Percentiles rank a stretch among this genome's conserved stretches.
phyloP scores from a whole-genome alignment of 2,888 invertebrate genomes.

The Pammene aurita region DNA sequence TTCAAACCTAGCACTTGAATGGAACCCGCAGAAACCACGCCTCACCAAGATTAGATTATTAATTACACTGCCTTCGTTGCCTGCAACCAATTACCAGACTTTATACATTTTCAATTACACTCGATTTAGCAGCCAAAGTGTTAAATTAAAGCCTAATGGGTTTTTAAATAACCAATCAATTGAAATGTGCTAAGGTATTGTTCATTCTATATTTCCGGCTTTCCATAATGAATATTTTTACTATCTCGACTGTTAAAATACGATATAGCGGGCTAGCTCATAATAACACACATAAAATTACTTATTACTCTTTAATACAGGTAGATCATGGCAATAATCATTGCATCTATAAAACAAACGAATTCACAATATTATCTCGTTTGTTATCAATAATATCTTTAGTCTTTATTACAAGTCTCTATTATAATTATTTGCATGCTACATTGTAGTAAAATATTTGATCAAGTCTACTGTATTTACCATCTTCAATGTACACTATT shows the following conservation, averaged over 20 bases:
- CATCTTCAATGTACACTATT: no score
- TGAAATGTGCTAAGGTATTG: slow-evolving; percentile 5
- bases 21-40: slow-evolving; percentile 38
- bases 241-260: neutral
- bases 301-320: no score
- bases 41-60: slow-evolving; percentile 67
- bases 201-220: slow-evolving; percentile 10
- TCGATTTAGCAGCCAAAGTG: slow-evolving; percentile 34
- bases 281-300: neutral
- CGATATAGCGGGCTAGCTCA: neutral
- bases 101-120: slow-evolving; percentile 39
- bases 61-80: slow-evolving; percentile 65
- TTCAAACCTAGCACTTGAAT: slow-evolving; percentile 8
- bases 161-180: slow-evolving; percentile 33
- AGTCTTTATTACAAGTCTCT: no score
- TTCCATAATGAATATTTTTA: neutral
- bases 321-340: no score
- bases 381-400: no score
- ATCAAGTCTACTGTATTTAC: no score
- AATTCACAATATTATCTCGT: no score
- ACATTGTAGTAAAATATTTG: no score
- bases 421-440: no score
- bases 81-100: slow-evolving; percentile 34
- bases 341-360: no score
- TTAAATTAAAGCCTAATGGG: slow-evolving; percentile 30